A percentile compares a stretch with the other conserved stretches of the same genome.
Evolutionary conservation across 2,888 invertebrate species (phyloP).

Genomic region (Nemotelus nigrinus): DNA sequence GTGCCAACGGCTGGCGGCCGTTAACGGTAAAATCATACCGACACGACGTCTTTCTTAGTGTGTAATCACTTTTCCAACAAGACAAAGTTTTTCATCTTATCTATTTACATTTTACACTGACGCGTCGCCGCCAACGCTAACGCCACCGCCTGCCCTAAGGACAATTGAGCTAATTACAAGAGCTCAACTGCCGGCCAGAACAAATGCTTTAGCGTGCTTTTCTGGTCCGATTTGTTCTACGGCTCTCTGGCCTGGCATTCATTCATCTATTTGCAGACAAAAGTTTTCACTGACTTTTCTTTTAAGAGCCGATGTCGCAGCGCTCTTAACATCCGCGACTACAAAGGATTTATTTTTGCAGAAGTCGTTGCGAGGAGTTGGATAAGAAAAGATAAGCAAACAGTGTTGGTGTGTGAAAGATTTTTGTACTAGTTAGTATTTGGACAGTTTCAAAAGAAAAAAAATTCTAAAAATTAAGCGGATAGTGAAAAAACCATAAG

Average conservation of each 20-base stretch:
- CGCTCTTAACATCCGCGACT: too few species aligned
- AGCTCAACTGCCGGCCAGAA: neutral
- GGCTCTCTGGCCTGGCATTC: neutral
- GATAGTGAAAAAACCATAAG: too few species aligned
- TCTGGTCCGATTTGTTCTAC: neutral
- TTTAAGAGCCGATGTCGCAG: neutral
- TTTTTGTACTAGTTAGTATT: too few species aligned
- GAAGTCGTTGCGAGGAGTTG: too few species aligned
- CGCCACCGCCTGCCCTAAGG: constrained; percentile 11
- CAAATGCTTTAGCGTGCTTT: neutral
- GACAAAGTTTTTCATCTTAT: constrained; percentile 34
- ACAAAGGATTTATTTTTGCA: too few species aligned
- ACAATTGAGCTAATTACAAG: constrained; percentile 38
- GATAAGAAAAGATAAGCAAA: too few species aligned
- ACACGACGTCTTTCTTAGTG: neutral
- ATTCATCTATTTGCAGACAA: neutral
- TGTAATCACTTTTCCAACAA: constrained; percentile 7
- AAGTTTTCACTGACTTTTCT: constrained; percentile 23
- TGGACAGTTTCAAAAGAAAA: too few species aligned
- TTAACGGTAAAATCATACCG: neutral
- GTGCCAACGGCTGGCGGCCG: neutral
- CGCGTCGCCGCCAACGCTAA: too few species aligned
- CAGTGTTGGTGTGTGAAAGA: too few species aligned
- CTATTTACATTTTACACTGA: constrained; percentile 37
- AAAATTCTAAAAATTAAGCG: too few species aligned